Percentiles rank a stretch among this genome's conserved stretches.
phyloP scores from a whole-genome alignment of 2,888 invertebrate genomes.

The Melanostoma mellinum region DNA sequence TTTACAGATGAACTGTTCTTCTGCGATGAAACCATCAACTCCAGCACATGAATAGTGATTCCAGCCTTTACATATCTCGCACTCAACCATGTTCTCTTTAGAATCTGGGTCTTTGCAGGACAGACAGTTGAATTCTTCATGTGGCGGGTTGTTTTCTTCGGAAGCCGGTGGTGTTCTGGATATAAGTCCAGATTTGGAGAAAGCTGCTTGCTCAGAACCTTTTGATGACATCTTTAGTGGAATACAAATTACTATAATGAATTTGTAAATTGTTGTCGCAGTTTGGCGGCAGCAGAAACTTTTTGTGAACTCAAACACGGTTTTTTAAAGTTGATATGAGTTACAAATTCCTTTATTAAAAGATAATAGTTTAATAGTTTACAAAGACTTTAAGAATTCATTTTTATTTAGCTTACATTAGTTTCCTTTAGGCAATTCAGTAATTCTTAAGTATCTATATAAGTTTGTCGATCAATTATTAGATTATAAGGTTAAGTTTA shows the following conservation, averaged over 20 bases:
- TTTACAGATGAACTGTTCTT: constrained; percentile 13
- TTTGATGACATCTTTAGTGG: constrained; percentile 2
- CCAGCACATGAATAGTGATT: constrained; percentile 15
- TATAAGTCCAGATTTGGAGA: constrained; percentile 2
- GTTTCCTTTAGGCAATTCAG: background rate
- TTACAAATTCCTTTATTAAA: too few species aligned
- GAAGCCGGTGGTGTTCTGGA: constrained; percentile 6
- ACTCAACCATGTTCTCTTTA: constrained; percentile 7
- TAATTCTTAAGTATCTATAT: background rate
- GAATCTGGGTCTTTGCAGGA: constrained; percentile 8
- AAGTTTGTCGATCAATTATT: too few species aligned
- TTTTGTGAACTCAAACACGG: too few species aligned
- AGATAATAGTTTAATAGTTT: too few species aligned
- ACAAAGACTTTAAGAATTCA: too few species aligned
- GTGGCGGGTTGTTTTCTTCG: background rate
- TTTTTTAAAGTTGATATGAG: too few species aligned
- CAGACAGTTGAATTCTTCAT: constrained; percentile 2
- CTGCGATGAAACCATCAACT: constrained; percentile 7
- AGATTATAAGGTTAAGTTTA: too few species aligned
- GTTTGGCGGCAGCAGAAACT: background rate
- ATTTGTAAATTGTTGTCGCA: constrained; percentile 20
- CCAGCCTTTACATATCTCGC: constrained; percentile 4
- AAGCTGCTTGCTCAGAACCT: background rate
- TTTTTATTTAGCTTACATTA: too few species aligned
- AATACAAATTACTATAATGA: constrained; percentile 11